Evolutionary conservation across 2,797 vertebrate genomes (phyloP).

Genomic region (Arrhamphus sclerolepis): DNA sequence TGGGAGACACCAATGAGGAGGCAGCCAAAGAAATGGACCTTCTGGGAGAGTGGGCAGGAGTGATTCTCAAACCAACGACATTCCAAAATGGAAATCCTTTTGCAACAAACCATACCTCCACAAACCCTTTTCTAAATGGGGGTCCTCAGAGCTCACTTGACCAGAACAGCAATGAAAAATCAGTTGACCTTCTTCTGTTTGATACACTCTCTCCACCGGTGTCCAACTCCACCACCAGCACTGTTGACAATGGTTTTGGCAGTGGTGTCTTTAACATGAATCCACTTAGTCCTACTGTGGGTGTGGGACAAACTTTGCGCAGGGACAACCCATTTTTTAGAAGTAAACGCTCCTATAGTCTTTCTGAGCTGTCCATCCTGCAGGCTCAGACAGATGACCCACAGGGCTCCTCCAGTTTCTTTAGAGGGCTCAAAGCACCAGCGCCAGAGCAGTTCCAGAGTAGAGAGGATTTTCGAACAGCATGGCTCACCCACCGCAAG

Average conservation of each 20-base stretch:
- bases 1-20: slow-evolving; percentile 87
- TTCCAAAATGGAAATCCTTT: slow-evolving; percentile 88
- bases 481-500: slow-evolving; percentile 95
- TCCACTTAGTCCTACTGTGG: slow-evolving; percentile 52
- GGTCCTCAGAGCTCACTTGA: slow-evolving; percentile 63
- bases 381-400: slow-evolving; percentile 86
- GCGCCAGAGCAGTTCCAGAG: slow-evolving; percentile 95
- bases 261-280: slow-evolving; percentile 79
- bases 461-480: slow-evolving; percentile 92
- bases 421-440: slow-evolving; percentile 89
- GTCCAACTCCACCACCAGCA: slow-evolving; percentile 64
- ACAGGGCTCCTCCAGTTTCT: slow-evolving; percentile 76
- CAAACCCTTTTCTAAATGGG: slow-evolving; percentile 90
- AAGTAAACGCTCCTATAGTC: slow-evolving; percentile 96
- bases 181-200: slow-evolving; percentile 87
- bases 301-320: slow-evolving; percentile 62
- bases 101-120: slow-evolving; percentile 81
- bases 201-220: slow-evolving; percentile 73
- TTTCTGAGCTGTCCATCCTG: slow-evolving; percentile 93
- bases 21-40: slow-evolving; percentile 87
- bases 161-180: slow-evolving; percentile 74
- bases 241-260: slow-evolving; percentile 75
- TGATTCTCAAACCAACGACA: slow-evolving; percentile 75
- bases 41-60: slow-evolving; percentile 84
- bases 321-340: slow-evolving; percentile 93